Conservation (phyloP, 2,113 vertebrate species). For the Dipodomys stephensi region DNA sequence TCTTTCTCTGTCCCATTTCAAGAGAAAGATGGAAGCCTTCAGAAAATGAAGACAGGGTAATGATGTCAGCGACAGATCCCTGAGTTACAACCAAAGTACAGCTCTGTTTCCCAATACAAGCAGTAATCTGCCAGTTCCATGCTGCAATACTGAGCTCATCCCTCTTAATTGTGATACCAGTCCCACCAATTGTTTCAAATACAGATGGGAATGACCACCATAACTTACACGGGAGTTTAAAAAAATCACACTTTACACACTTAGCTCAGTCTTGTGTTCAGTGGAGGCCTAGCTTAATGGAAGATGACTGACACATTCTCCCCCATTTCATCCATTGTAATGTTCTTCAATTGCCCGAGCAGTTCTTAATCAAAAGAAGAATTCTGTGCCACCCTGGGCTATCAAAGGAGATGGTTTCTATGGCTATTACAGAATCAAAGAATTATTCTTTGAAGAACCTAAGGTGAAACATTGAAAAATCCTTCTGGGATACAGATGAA, state of each 20-base stretch:
- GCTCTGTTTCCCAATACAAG: not conserved
- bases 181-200: not conserved
- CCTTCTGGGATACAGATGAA: slow-evolving; percentile 85
- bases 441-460: slow-evolving; percentile 85
- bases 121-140: not conserved
- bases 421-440: slow-evolving; percentile 88
- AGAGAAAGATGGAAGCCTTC: not conserved
- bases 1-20: not conserved
- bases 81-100: not conserved
- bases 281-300: slow-evolving; percentile 77
- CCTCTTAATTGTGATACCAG: not conserved
- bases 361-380: slow-evolving; percentile 88
- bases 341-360: slow-evolving; percentile 81
- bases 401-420: slow-evolving; percentile 86
- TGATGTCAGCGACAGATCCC: not conserved
- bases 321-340: slow-evolving; percentile 82
- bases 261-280: slow-evolving; percentile 72
- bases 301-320: slow-evolving; percentile 77
- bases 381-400: slow-evolving; percentile 78
- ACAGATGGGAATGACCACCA: not conserved
- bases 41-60: not conserved
- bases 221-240: not conserved
- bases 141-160: no score
- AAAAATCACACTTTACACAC: not conserved
- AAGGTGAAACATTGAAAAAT: slow-evolving; percentile 86